phyloP scores from a whole-genome alignment of 2,888 invertebrate species.

The Erebia ligea region DNA sequence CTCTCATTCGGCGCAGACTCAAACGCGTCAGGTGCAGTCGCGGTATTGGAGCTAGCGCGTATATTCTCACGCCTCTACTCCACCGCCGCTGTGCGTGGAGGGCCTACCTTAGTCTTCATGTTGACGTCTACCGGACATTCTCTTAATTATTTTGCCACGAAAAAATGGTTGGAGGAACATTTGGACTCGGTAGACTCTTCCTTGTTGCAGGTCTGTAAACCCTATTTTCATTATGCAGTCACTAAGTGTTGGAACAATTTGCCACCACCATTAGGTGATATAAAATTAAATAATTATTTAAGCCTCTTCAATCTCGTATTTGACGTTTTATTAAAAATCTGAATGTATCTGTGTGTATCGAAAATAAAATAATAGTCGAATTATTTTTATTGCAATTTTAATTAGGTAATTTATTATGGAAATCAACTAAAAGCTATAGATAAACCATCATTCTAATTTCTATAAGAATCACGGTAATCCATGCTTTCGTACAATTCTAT shows the following conservation, averaged over 20 bases:
- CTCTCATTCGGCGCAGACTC: conserved; percentile 95
- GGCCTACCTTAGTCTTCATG: conserved; percentile 92
- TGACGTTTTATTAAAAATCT: not conserved
- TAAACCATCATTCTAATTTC: too few species aligned
- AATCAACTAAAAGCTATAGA: too few species aligned
- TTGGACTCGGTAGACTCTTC: conserved; percentile 90
- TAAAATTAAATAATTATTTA: too few species aligned
- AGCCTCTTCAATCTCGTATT: not conserved
- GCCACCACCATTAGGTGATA: not conserved
- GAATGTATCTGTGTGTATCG: too few species aligned
- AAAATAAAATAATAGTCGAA: too few species aligned
- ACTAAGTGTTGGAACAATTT: not conserved
- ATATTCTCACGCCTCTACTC: conserved; percentile 94
- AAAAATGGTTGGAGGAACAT: conserved; percentile 98
- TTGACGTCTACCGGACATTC: conserved; percentile 95
- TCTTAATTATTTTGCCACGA: conserved; percentile 96
- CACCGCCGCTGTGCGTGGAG: conserved; percentile 87
- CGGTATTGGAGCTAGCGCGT: conserved; percentile 93
- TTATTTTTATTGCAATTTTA: too few species aligned
- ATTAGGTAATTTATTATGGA: too few species aligned
- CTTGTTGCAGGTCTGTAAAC: conserved; percentile 85
- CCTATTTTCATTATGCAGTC: not conserved
- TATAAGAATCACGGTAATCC: too few species aligned
- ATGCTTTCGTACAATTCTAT: too few species aligned
- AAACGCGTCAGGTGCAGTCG: conserved; percentile 95